Conservation (phyloP, 1,140 invertebrate species). For the Dreissena polymorpha region DNA sequence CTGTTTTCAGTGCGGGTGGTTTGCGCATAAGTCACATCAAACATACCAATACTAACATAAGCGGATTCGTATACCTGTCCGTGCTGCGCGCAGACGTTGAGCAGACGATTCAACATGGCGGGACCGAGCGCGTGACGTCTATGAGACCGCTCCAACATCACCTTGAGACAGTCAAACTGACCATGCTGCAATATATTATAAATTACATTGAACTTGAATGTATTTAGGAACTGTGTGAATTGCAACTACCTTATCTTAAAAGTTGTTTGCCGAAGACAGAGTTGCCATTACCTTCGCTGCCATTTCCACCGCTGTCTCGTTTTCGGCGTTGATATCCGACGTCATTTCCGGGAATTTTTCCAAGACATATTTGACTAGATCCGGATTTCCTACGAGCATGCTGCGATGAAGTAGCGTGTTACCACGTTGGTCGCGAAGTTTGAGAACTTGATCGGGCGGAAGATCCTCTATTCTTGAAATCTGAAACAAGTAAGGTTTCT, state of each 20-base stretch:
- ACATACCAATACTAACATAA: too few species aligned
- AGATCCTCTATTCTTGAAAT: constrained; percentile 44
- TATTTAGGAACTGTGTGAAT: not conserved
- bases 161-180: constrained; percentile 35
- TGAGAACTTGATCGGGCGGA: constrained; percentile 23
- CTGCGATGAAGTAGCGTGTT: constrained; percentile 42
- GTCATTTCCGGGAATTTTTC: constrained; percentile 40
- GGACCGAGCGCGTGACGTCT: constrained; percentile 16
- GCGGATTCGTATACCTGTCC: constrained; percentile 29
- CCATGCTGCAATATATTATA: constrained; percentile 25
- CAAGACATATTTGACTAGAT: constrained; percentile 31
- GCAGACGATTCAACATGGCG: constrained; percentile 30
- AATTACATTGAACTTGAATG: not conserved
- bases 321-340: constrained; percentile 44
- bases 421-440: constrained; percentile 36
- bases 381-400: constrained; percentile 34
- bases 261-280: too few species aligned
- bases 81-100: constrained; percentile 33
- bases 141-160: constrained; percentile 31
- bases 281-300: constrained; percentile 35
- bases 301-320: constrained; percentile 36
- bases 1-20: too few species aligned
- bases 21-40: too few species aligned
- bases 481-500: not conserved
- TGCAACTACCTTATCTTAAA: not conserved